Evolutionary conservation across 2,888 invertebrate genomes (phyloP).

Genomic region (Hololepta plana): DNA sequence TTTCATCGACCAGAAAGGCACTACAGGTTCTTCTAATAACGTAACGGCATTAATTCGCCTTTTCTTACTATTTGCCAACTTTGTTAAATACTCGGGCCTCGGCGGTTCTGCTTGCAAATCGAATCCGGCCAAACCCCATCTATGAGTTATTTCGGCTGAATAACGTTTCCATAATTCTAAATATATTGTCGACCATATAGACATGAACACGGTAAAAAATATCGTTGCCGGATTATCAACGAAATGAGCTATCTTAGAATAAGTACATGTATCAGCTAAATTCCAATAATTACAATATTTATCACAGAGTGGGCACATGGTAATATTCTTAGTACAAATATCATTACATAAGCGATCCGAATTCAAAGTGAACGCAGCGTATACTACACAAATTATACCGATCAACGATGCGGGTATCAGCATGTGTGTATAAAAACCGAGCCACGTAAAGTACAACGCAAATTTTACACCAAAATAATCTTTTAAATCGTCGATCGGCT

Average conservation of each 20-base stretch:
- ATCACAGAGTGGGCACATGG: slow-evolving; percentile 74
- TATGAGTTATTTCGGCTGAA: slow-evolving; percentile 56
- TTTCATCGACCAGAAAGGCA: slow-evolving; percentile 60
- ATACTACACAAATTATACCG: slow-evolving; percentile 47
- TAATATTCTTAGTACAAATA: slow-evolving; percentile 39
- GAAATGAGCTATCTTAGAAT: slow-evolving; percentile 55
- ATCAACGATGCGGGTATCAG: slow-evolving; percentile 49
- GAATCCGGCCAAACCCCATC: slow-evolving; percentile 66
- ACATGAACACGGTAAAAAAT: slow-evolving; percentile 64
- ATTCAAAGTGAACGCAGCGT: slow-evolving; percentile 32
- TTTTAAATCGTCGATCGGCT: slow-evolving; percentile 59
- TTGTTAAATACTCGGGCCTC: slow-evolving; percentile 52
- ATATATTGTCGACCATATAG: slow-evolving; percentile 64
- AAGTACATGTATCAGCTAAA: slow-evolving; percentile 49
- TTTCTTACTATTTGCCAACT: slow-evolving; percentile 34
- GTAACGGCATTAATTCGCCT: slow-evolving; percentile 35
- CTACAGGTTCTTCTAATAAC: slow-evolving; percentile 45
- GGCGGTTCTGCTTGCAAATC: slow-evolving; percentile 59
- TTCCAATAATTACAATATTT: slow-evolving; percentile 55
- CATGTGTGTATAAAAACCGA: slow-evolving; percentile 74
- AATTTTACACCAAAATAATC: slow-evolving; percentile 63
- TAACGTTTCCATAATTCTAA: slow-evolving; percentile 72
- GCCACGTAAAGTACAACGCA: slow-evolving; percentile 69
- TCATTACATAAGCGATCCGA: slow-evolving; percentile 27
- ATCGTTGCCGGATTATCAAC: slow-evolving; percentile 70